Evolutionary conservation across 2,113 vertebrate species (phyloP), one percentile per base, ranked within the genome.

Genomic region (Anas platyrhynchos): DNA sequence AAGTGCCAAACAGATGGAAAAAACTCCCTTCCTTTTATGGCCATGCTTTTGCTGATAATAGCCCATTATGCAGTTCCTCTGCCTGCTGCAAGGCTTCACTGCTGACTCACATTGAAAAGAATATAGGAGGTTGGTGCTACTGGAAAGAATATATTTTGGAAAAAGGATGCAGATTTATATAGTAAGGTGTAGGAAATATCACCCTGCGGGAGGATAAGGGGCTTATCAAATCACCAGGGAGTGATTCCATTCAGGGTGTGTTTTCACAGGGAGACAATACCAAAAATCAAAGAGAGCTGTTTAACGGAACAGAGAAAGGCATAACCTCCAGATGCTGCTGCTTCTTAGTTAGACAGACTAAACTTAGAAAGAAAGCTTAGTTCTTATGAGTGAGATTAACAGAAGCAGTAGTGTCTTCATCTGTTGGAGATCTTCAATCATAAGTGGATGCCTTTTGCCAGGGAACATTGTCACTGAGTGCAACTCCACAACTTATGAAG

Each of bases 171-270:
- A 34, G 21, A 59, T 68, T 86, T 68, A 11, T 18, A 9, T 2
- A 68, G 41, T 18, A 50, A 54, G 41, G 41, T 13, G 25, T 32
- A 54, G 29, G 27, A 73, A 58, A 54, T 36, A 25, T 86, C 82
- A 92, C 82, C 81, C 31, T 83, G 77, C 78, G 72, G 43, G 17
- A 61, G 75, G 43, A 46, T 68, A 78, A 74, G 76, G 44, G 75
- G 29, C 46, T 72, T 62, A 52, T 83, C 76, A 68, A 59, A 86
- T 61, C 0, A 1, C 25, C 15, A 21, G 36, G 41, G 41, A 41
- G 32, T 48, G 41, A 63, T 61, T 58, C 32, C 52, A 46, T 50
- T 71, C 69, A 77, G 75, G 52, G 46, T 11, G 46, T 32, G 21
- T 20, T 61, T 67, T 83, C 83, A 44, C 18, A 50, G 13, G 61